Evolutionary conservation across 1,140 invertebrate genomes (phyloP).

Genomic region (Meloidogyne chitwoodi): DNA sequence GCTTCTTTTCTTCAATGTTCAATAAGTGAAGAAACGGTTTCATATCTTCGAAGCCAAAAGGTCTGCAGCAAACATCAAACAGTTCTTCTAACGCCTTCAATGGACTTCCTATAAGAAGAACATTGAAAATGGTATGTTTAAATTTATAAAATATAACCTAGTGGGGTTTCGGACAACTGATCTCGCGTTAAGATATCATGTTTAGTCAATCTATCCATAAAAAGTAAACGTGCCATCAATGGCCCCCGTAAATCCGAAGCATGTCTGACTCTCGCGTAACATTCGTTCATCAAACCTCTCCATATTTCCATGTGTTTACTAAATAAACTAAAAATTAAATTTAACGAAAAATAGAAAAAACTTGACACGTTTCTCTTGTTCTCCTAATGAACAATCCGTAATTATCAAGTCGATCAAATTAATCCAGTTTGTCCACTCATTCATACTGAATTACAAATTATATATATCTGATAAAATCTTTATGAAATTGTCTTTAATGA

Average conservation of each 20-base stretch:
- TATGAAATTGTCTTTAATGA: too few relatives aligned
- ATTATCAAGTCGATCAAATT: constrained; percentile 13
- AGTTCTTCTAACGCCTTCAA: constrained; percentile 17
- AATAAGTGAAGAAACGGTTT: constrained; percentile 28
- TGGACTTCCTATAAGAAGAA: background rate
- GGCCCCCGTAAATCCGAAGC: background rate
- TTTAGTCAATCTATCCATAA: background rate
- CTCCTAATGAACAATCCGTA: background rate
- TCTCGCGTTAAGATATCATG: background rate
- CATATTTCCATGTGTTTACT: background rate
- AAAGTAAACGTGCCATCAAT: background rate
- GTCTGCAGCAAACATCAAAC: constrained; percentile 19
- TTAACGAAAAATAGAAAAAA: background rate
- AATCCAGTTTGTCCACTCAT: constrained; percentile 28
- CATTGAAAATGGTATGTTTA: background rate
- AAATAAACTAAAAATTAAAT: background rate
- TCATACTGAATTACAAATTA: background rate
- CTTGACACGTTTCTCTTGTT: background rate
- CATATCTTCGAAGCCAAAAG: constrained; percentile 34
- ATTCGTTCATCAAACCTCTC: background rate
- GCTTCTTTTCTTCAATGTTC: constrained; percentile 4
- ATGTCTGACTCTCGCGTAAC: background rate
- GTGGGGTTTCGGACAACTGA: background rate
- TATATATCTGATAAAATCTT: too few relatives aligned
- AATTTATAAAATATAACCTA: background rate